Conservation (phyloP, 2,888 invertebrate genomes). For the Galerucella nymphaeae region DNA sequence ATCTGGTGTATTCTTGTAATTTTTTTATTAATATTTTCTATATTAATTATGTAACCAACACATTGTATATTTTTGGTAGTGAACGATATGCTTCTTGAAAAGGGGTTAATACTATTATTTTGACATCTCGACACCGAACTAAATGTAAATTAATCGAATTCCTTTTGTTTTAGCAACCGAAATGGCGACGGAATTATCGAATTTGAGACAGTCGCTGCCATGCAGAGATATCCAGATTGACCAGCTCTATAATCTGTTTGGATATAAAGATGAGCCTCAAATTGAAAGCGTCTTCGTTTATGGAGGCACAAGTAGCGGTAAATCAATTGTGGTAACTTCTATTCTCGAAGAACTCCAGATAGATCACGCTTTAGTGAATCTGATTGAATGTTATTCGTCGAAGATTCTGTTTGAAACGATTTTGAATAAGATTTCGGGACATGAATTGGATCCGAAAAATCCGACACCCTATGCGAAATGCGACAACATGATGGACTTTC, state of each 20-base stretch:
- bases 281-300: slow-evolving; percentile 80
- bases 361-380: slow-evolving; percentile 76
- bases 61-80: too few relatives aligned
- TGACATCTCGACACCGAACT: too few relatives aligned
- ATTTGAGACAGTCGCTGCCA: slow-evolving; percentile 53
- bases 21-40: too few relatives aligned
- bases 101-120: too few relatives aligned
- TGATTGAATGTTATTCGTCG: slow-evolving; percentile 83
- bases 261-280: slow-evolving; percentile 71
- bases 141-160: slow-evolving; percentile 17
- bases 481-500: slow-evolving; percentile 77
- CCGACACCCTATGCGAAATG: slow-evolving; percentile 68
- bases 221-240: slow-evolving; percentile 60
- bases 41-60: too few relatives aligned
- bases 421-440: slow-evolving; percentile 69
- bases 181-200: slow-evolving; percentile 45
- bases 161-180: slow-evolving; percentile 32
- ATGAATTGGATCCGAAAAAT: slow-evolving; percentile 61
- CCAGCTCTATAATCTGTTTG: slow-evolving; percentile 61
- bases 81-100: too few relatives aligned
- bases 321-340: slow-evolving; percentile 75
- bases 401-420: slow-evolving; percentile 83
- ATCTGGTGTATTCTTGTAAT: too few relatives aligned
- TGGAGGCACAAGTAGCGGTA: slow-evolving; percentile 88
- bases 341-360: slow-evolving; percentile 71